Conservation (phyloP, 2,888 invertebrate genomes). For the Lepidocyrtoides sp. region DNA sequence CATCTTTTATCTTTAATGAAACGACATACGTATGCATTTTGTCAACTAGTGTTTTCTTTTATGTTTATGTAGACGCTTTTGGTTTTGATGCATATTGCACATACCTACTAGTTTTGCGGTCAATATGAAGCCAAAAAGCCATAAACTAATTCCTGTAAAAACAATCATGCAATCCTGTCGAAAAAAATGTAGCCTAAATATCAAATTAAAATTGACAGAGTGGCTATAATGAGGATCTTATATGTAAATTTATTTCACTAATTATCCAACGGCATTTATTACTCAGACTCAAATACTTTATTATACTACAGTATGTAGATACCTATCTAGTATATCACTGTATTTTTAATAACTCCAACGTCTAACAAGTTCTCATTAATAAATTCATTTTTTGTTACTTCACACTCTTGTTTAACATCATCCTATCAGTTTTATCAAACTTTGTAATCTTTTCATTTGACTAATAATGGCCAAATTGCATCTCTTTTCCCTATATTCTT, state of each 20-base stretch:
- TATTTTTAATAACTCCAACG: slow-evolving; percentile 17
- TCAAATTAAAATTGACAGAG: no score
- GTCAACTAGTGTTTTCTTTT: no score
- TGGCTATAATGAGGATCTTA: background rate
- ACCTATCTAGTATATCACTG: background rate
- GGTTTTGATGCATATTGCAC: no score
- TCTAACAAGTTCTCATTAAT: slow-evolving; percentile 14
- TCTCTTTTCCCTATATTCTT: background rate
- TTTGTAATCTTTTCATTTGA: background rate
- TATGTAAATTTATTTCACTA: background rate
- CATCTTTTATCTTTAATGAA: no score
- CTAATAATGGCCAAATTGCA: background rate
- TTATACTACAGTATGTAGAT: background rate
- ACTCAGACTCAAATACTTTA: background rate
- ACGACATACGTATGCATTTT: no score
- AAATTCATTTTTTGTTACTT: slow-evolving; percentile 34
- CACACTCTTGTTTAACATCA: slow-evolving; percentile 36
- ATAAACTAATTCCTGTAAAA: no score
- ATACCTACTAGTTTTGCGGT: no score
- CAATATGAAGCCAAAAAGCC: no score
- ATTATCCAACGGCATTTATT: background rate
- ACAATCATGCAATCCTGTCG: no score
- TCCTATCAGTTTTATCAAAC: slow-evolving; percentile 29
- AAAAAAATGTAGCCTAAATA: background rate
- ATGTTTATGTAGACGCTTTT: no score